Conservation (phyloP, 1,140 invertebrate genomes). For the Zaprionus capensis region DNA sequence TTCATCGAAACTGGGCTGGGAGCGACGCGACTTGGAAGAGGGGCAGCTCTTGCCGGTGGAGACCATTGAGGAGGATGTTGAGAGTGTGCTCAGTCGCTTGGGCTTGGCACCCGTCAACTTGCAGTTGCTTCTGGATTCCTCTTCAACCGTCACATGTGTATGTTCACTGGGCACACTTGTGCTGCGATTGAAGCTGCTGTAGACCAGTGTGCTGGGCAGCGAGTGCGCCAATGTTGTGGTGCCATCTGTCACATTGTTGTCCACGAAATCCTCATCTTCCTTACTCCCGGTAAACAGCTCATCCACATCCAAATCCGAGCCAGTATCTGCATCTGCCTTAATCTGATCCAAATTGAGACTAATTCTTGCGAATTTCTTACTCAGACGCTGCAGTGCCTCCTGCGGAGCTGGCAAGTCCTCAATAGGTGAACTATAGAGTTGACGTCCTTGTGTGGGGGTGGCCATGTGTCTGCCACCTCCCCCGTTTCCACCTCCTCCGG, state of each 20-base stretch:
- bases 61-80: slow-evolving; percentile 70
- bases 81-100: slow-evolving; percentile 65
- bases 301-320: slow-evolving; percentile 43
- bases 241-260: not conserved
- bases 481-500: slow-evolving; percentile 29
- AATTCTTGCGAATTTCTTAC: slow-evolving; percentile 77
- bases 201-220: slow-evolving; percentile 64
- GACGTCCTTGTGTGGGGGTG: slow-evolving; percentile 48
- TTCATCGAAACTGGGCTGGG: slow-evolving; percentile 71
- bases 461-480: slow-evolving; percentile 42
- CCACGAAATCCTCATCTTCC: slow-evolving; percentile 26
- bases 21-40: slow-evolving; percentile 72
- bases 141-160: slow-evolving; percentile 17
- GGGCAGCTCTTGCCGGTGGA: slow-evolving; percentile 62
- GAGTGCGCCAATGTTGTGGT: slow-evolving; percentile 57
- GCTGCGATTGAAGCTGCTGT: slow-evolving; percentile 63
- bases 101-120: slow-evolving; percentile 81
- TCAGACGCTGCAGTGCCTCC: slow-evolving; percentile 64
- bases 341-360: slow-evolving; percentile 78
- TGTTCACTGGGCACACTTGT: slow-evolving; percentile 61
- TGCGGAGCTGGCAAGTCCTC: slow-evolving; percentile 65
- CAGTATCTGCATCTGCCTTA: slow-evolving; percentile 52
- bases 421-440: slow-evolving; percentile 75
- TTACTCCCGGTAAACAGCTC: slow-evolving; percentile 34
- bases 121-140: slow-evolving; percentile 34